These are phyloP conservation scores for Cetoscarus ocellatus DNA, from an alignment of 2,797 vertebrate species.

Conservation along the genomic window DNA sequence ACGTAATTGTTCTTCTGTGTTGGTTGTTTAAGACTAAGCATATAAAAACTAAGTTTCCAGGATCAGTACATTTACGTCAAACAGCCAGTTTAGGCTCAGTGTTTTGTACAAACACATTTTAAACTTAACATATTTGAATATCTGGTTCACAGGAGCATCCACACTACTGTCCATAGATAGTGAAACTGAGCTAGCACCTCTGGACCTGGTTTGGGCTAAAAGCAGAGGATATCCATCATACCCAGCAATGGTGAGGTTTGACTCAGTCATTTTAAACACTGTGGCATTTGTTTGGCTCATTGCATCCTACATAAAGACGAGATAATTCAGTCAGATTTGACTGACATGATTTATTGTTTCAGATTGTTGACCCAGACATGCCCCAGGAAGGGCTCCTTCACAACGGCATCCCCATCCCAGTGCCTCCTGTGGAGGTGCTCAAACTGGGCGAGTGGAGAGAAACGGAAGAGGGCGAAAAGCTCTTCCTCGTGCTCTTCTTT, in stretches of 20 bases:
- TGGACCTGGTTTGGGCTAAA: slow-evolving; percentile 99
- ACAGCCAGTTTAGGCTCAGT: slow-evolving; percentile 23
- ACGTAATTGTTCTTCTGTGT: neutral
- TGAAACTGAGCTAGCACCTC: slow-evolving; percentile 89
- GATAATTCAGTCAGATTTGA: slow-evolving; percentile 3
- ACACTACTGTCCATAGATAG: slow-evolving; percentile 90
- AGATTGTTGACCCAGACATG: slow-evolving; percentile 98
- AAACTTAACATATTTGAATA: slow-evolving; percentile 46
- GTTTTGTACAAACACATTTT: slow-evolving; percentile 24
- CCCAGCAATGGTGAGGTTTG: slow-evolving; percentile 94
- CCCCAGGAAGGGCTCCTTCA: slow-evolving; percentile 96
- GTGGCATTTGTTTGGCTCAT: neutral
- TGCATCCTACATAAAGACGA: neutral
- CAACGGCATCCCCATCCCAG: slow-evolving; percentile 98
- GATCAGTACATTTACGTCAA: slow-evolving; percentile 6
- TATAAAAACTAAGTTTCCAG: neutral
- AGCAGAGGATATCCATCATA: slow-evolving; percentile 98
- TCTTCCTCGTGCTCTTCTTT: slow-evolving; percentile 98
- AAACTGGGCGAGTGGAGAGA: slow-evolving; percentile 92
- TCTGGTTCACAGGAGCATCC: slow-evolving; percentile 87
- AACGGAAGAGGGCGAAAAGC: slow-evolving; percentile 90
- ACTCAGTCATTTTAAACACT: slow-evolving; percentile 9
- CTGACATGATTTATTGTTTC: slow-evolving; percentile 44
- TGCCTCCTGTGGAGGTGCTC: slow-evolving; percentile 95
- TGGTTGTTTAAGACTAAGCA: neutral